Evolutionary conservation across 2,888 invertebrate genomes (phyloP).

Genomic region (Vesta saturnalis): DNA sequence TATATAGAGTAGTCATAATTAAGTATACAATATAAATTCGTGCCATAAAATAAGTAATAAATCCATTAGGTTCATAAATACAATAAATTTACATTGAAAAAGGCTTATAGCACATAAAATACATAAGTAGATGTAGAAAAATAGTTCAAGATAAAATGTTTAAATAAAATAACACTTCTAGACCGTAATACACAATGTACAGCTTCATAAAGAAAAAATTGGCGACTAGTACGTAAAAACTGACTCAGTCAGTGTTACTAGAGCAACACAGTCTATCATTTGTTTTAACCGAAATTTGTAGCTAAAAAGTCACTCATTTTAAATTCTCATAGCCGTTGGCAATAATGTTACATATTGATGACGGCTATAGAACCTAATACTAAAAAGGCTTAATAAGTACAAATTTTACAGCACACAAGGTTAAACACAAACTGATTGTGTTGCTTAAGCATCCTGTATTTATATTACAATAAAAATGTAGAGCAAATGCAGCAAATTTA

Average conservation of each 20-base stretch:
- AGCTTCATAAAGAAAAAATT: too few relatives aligned
- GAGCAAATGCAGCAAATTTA: not conserved
- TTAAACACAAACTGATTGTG: not conserved
- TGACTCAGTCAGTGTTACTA: too few relatives aligned
- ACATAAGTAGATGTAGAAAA: not conserved
- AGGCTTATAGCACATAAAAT: not conserved
- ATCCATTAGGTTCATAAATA: not conserved
- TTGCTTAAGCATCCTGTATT: not conserved
- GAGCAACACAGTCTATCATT: not conserved
- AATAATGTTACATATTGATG: not conserved
- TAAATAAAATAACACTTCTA: not conserved
- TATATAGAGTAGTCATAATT: not conserved
- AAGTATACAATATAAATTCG: conserved; percentile 9
- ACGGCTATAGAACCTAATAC: not conserved
- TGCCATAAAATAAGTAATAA: not conserved
- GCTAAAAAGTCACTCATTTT: not conserved
- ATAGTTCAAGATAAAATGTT: not conserved
- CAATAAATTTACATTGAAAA: not conserved
- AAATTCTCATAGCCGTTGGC: not conserved
- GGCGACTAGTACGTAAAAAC: too few relatives aligned
- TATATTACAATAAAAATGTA: not conserved
- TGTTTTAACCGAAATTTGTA: not conserved
- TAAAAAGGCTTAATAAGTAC: not conserved
- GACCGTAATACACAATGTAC: not conserved
- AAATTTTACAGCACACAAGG: too few relatives aligned